phyloP scores from a whole-genome alignment of 2,797 vertebrate genomes.

The Phataginus tricuspis region DNA sequence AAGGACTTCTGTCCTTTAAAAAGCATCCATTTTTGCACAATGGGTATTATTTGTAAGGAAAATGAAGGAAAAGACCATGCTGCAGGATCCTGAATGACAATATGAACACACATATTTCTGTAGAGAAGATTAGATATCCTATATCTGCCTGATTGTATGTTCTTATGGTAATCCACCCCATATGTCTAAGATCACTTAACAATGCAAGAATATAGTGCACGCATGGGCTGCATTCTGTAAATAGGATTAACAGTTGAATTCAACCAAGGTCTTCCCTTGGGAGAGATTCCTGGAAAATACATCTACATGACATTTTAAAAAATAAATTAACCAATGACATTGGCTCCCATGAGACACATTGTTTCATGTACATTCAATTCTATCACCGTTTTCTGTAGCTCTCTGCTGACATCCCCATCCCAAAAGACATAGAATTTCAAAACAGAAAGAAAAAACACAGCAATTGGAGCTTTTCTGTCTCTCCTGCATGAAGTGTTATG shows the following conservation, averaged over 20 bases:
- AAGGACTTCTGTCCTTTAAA: slow-evolving; percentile 56
- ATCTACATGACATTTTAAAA: slow-evolving; percentile 73
- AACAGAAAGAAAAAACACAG: slow-evolving; percentile 60
- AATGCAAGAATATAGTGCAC: slow-evolving; percentile 58
- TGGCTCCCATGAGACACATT: slow-evolving; percentile 49
- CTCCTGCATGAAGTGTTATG: slow-evolving; percentile 52
- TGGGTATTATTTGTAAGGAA: slow-evolving; percentile 49
- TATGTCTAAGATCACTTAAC: slow-evolving; percentile 66
- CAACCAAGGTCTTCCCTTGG: slow-evolving; percentile 67
- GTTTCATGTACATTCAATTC: slow-evolving; percentile 63
- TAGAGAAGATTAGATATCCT: slow-evolving; percentile 53
- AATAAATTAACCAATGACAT: slow-evolving; percentile 74
- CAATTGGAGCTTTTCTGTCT: slow-evolving; percentile 36
- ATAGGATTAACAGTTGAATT: slow-evolving; percentile 72
- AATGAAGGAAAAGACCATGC: slow-evolving; percentile 16
- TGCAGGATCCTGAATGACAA: slow-evolving; percentile 46
- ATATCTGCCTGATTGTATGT: slow-evolving; percentile 39
- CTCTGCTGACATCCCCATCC: slow-evolving; percentile 58
- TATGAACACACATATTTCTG: slow-evolving; percentile 39
- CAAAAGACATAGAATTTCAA: slow-evolving; percentile 68
- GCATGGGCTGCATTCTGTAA: slow-evolving; percentile 65
- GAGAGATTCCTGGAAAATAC: slow-evolving; percentile 69
- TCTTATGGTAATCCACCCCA: slow-evolving; percentile 62
- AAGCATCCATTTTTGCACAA: slow-evolving; percentile 48
- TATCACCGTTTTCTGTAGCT: slow-evolving; percentile 56